Base-by-base conservation (phyloP, 2,888 invertebrate species). In the Pelosia muscerda region DNA sequence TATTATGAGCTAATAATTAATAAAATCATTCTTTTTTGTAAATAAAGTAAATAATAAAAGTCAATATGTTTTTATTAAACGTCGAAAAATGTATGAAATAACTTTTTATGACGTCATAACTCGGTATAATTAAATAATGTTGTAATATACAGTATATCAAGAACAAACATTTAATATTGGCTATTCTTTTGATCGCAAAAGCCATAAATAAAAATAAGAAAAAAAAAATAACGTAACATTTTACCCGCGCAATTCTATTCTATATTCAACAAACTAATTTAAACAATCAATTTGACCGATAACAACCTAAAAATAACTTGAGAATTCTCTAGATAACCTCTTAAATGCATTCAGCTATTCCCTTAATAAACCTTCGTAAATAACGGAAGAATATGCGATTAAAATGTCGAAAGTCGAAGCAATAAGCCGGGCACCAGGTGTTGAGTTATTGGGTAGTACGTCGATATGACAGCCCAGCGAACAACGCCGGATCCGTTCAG, bases 391-490 rank as follows among this genome's bases (percentile, higher is more conserved):
- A 83, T 85, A 84, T 87, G 25, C 38, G 26, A 88, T 88, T 84
- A 87, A 88, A 87, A 82, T 86, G 86, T 84, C 84, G 84, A 83
- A 85, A 86, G 82, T 70, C 73, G 72, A 68, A 62, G 68, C 73
- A 81, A 78, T 75, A 81, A 76, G 75, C 71, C 69, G 61, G 73
- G 76, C 77, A 79, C 78, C 86, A 84, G 86, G 88, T 87, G 87
- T 65, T 88, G 90, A 89, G 89, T 88, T 84, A 89, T 90, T 89
- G 88, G 78, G 77, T 77, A 71, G 73, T 82, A 83, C 81, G 69
- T 68, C 78, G 87, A 86, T 87, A 88, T 88, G 90, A 90, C 90
- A 88, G 87, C 73, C 69, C 82, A 68, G 73, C 65, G 76, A 65
- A 64, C 73, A 65, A 65, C 75, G 72, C 68, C 68, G 74, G 76